Conservation (phyloP, 2,888 invertebrate genomes). For the Meandrusa payeni region DNA sequence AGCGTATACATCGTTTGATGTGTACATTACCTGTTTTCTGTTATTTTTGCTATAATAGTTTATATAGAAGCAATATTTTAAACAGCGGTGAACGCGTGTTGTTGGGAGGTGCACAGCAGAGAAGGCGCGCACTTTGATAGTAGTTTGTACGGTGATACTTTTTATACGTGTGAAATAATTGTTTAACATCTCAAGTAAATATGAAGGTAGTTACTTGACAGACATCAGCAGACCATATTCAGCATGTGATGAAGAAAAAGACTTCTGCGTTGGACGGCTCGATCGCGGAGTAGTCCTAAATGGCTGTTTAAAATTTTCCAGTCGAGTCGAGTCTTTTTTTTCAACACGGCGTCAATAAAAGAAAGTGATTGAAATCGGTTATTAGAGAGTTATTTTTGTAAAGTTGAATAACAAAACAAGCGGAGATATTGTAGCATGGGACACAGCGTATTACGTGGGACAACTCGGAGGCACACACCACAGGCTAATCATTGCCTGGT, state of each 20-base stretch:
- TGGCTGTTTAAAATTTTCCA: conserved; percentile 17
- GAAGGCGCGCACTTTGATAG: conserved; percentile 11
- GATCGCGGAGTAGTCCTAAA: background rate
- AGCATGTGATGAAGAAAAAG: conserved; percentile 16
- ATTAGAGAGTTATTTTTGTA: conserved; percentile 66
- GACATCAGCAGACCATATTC: conserved; percentile 1
- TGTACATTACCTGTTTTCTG: conserved; percentile 44
- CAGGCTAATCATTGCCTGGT: no score
- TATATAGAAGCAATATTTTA: conserved; percentile 39
- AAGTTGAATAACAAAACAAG: conserved; percentile 48
- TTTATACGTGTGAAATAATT: conserved; percentile 22
- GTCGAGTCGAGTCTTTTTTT: conserved; percentile 49
- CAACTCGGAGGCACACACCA: no score
- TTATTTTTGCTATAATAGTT: conserved; percentile 60
- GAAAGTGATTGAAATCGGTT: conserved; percentile 50
- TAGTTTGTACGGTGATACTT: conserved; percentile 21
- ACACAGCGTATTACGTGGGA: no score
- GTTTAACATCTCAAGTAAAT: conserved; percentile 7
- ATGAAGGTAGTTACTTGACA: background rate
- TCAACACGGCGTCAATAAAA: conserved; percentile 51
- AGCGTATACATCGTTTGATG: conserved; percentile 45
- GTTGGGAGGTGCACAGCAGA: conserved; percentile 8
- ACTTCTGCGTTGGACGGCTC: conserved; percentile 4
- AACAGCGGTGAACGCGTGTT: conserved; percentile 12
- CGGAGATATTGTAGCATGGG: conserved; percentile 35